Evolutionary conservation across 2,888 invertebrate genomes (phyloP).

Genomic region (Leptodirus hochenwartii): DNA sequence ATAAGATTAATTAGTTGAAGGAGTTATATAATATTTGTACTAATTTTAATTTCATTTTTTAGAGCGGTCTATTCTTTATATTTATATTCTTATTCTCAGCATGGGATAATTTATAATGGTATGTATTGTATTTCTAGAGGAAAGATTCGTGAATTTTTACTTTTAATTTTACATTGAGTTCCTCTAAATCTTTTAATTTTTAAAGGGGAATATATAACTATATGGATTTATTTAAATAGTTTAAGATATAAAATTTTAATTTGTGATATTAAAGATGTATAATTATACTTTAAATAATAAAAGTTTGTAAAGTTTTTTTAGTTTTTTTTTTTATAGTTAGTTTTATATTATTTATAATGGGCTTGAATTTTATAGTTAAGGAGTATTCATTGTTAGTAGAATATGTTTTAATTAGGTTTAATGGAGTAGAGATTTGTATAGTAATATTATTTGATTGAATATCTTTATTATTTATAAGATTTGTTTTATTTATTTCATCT

Average conservation of each 20-base stretch:
- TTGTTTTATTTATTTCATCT: conserved; percentile 47
- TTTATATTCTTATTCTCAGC: conserved; percentile 43
- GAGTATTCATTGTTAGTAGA: conserved; percentile 35
- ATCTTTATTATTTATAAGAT: conserved; percentile 41
- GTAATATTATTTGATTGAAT: conserved; percentile 45
- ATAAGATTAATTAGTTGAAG: conserved; percentile 37
- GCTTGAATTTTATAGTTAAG: conserved; percentile 23
- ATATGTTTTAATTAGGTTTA: conserved; percentile 34
- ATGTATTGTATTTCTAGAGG: conserved; percentile 32
- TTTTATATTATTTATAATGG: conserved; percentile 24
- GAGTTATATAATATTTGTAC: conserved; percentile 29
- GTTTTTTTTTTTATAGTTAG: conserved; percentile 30
- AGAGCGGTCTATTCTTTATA: conserved; percentile 42
- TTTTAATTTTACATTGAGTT: conserved; percentile 41
- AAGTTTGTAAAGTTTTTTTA: conserved; percentile 34
- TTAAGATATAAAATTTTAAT: conserved; percentile 44
- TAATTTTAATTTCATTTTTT: conserved; percentile 43
- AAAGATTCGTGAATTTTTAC: conserved; percentile 36
- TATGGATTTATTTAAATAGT: conserved; percentile 43
- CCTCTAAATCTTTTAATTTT: conserved; percentile 43
- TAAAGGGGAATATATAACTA: conserved; percentile 31
- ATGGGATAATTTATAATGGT: conserved; percentile 34
- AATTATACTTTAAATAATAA: conserved; percentile 29
- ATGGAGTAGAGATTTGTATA: conserved; percentile 30
- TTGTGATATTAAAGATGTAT: conserved; percentile 44